Evolutionary conservation across 2,113 vertebrate species (phyloP).

Genomic region (Triplophysa siluroides): DNA sequence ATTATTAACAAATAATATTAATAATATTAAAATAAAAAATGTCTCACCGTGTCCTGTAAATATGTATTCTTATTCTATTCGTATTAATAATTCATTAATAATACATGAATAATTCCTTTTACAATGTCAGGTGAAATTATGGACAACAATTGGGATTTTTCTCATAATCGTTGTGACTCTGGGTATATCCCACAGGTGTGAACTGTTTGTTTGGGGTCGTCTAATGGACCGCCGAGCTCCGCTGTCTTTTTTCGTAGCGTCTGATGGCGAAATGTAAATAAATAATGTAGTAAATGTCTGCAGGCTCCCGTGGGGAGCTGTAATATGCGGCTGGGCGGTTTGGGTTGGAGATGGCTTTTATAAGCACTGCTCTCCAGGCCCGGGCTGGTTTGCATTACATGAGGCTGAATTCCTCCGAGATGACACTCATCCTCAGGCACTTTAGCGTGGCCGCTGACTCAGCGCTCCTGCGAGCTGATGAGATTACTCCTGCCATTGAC

Average conservation of each 20-base stretch:
- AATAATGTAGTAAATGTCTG: conserved; percentile 58
- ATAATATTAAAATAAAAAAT: no score
- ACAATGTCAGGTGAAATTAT: neutral
- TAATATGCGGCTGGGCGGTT: conserved; percentile 8
- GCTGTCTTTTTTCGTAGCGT: conserved; percentile 4
- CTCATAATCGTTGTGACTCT: neutral
- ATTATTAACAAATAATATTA: no score
- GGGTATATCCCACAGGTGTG: conserved; percentile 20
- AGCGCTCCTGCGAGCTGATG: conserved; percentile 88
- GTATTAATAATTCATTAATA: no score
- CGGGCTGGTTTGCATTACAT: conserved; percentile 92
- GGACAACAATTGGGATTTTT: neutral
- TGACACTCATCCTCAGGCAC: conserved; percentile 91
- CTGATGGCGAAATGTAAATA: conserved; percentile 55
- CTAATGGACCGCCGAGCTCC: conserved; percentile 26
- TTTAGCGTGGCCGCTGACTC: conserved; percentile 88
- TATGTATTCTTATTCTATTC: no score
- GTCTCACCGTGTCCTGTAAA: no score
- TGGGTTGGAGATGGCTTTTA: conserved; percentile 51
- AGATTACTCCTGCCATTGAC: conserved; percentile 93
- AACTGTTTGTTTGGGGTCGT: conserved; percentile 44
- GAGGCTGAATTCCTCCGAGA: conserved; percentile 91
- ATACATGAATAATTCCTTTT: no score
- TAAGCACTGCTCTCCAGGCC: conserved; percentile 63
- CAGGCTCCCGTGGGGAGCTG: conserved; percentile 33